These are phyloP conservation scores for Torymus texanus DNA, from an alignment of 2,888 invertebrate genomes.

Conservation along the genomic window DNA sequence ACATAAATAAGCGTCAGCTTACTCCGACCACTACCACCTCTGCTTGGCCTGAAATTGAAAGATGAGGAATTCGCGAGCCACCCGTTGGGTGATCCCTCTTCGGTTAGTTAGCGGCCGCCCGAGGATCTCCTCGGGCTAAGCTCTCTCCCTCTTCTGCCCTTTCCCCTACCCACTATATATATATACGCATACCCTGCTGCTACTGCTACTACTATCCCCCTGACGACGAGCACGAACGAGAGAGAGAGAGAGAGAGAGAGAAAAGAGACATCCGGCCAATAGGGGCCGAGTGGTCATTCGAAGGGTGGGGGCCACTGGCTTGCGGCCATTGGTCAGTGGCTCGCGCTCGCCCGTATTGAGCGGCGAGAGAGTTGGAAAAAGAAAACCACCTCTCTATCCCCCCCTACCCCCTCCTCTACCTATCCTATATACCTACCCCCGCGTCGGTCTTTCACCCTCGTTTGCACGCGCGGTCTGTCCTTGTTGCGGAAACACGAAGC, in stretches of 20 bases:
- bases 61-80: conserved; percentile 60
- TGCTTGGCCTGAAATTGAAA: conserved; percentile 49
- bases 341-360: conserved; percentile 71
- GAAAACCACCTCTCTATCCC: conserved; percentile 75
- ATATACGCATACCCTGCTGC: background rate
- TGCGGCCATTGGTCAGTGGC: conserved; percentile 73
- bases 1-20: conserved; percentile 13
- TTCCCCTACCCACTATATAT: background rate
- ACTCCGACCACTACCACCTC: background rate
- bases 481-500: conserved; percentile 5
- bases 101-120: conserved; percentile 72
- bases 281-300: conserved; percentile 72
- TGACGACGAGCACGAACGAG: background rate
- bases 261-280: conserved; percentile 64
- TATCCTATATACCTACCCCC: conserved; percentile 40
- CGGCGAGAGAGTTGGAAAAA: conserved; percentile 60
- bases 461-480: background rate
- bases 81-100: conserved; percentile 71
- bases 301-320: conserved; percentile 66
- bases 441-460: conserved; percentile 13
- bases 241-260: conserved; percentile 18
- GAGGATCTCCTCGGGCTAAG: conserved; percentile 66
- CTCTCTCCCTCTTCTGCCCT: conserved; percentile 62
- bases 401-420: conserved; percentile 73
- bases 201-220: background rate